Conservation (phyloP, 2,797 vertebrate genomes). For the Thalassophryne amazonica region DNA sequence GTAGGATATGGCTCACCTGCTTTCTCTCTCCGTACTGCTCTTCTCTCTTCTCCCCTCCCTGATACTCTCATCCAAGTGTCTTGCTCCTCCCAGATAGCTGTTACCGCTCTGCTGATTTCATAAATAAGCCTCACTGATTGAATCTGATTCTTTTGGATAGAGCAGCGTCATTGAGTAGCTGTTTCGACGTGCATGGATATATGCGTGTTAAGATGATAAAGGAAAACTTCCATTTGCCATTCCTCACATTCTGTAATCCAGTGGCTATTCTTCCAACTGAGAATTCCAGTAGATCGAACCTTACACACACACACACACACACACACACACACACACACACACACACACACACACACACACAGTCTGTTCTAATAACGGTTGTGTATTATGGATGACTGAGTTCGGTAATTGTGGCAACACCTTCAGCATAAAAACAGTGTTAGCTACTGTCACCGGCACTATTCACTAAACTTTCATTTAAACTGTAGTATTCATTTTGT, state of each 20-base stretch:
- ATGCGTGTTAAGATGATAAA: slow-evolving; percentile 44
- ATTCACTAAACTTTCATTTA: slow-evolving; percentile 52
- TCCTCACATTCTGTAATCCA: slow-evolving; percentile 48
- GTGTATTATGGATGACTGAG: slow-evolving; percentile 23
- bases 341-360: background rate
- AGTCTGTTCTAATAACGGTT: background rate
- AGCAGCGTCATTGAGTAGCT: slow-evolving; percentile 78
- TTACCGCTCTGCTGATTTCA: slow-evolving; percentile 80
- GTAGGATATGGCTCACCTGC: slow-evolving; percentile 60
- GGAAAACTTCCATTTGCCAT: slow-evolving; percentile 56
- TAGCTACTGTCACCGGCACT: slow-evolving; percentile 24
- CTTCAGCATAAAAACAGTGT: slow-evolving; percentile 40
- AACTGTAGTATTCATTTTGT: no score
- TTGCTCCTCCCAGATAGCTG: slow-evolving; percentile 70
- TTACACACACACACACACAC: slow-evolving; percentile 26
- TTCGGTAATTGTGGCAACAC: slow-evolving; percentile 54
- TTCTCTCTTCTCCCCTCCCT: slow-evolving; percentile 8
- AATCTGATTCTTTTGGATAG: slow-evolving; percentile 80
- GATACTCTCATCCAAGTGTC: slow-evolving; percentile 45
- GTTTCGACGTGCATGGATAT: slow-evolving; percentile 29
- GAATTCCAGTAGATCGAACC: slow-evolving; percentile 40
- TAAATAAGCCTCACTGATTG: slow-evolving; percentile 84
- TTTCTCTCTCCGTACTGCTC: slow-evolving; percentile 49
- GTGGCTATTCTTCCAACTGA: slow-evolving; percentile 41
- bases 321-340: background rate